Base-by-base conservation (phyloP, 2,113 vertebrate genomes). In the Neomonachus schauinslandi region DNA sequence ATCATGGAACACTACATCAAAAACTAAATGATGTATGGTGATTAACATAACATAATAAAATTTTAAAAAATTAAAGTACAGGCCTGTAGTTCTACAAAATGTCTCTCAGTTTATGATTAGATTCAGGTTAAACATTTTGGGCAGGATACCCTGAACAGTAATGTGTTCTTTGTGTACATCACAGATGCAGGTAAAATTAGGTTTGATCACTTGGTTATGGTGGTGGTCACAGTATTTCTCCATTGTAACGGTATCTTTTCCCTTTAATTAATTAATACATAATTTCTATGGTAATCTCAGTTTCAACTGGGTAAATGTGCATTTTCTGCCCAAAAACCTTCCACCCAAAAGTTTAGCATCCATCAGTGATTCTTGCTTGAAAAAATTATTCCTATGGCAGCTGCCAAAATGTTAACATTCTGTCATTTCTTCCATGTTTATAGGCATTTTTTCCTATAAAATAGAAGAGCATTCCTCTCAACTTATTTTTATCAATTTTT, bases 61-160 rank as follows among this genome's bases (percentile, higher is more conserved):
- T 46, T 46, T 46, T 7, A 7, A 46, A 46, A 46, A 46, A 7
- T 49, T 9, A 26, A 74, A 95, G 57, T 61, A 69, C 24, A 94
- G 33, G 46, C 22, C 18, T 89, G 4, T 94, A 86, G 57, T 92
- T 96, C 61, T 92, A 42, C 22, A 94, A 21, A 85, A 72, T 74
- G 1, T 80, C 36, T 91, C 39, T 65, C 67, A 81, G 0, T 92
- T 72, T 53, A 28, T 65, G 9, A 88, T 67, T 94, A 82, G 21
- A 84, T 81, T 91, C 31, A 51, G 33, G 13, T 95, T 86, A 82
- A 96, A 63, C 24, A 87, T 94, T 96, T 97, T 89, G 39, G 57
- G 36, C 31, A 87, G 72, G n/a, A 84, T 69, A 95, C 71, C 21
- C 8, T 92, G 53, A 72, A 79, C 67, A 18, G 57, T 93, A 14